These are phyloP conservation scores for Notodonta ziczac DNA, from an alignment of 2,888 invertebrate species.

Conservation along the genomic window DNA sequence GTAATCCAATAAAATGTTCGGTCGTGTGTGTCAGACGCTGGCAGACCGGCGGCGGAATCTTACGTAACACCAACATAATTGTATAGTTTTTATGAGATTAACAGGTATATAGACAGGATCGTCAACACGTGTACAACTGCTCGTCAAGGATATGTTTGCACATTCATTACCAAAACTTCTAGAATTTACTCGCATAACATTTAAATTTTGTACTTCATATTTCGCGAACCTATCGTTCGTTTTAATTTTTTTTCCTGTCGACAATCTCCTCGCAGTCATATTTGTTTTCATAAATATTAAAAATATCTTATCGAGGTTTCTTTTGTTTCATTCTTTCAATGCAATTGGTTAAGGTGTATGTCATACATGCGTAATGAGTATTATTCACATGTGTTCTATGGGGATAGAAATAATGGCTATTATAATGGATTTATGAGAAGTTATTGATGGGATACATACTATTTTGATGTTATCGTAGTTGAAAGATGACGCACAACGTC, in stretches of 20 bases:
- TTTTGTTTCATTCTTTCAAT: slow-evolving; percentile 50
- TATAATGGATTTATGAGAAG: slow-evolving; percentile 8
- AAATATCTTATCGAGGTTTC: slow-evolving; percentile 52
- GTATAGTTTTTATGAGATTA: slow-evolving; percentile 49
- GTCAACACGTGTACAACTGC: not conserved
- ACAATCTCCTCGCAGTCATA: slow-evolving; percentile 34
- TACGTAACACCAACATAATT: slow-evolving; percentile 47
- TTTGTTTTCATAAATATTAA: slow-evolving; percentile 45
- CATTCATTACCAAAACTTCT: slow-evolving; percentile 17
- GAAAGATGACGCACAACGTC: no score
- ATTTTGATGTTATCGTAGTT: not conserved
- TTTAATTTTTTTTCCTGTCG: slow-evolving; percentile 22
- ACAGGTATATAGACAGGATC: slow-evolving; percentile 20
- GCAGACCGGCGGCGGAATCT: slow-evolving; percentile 24
- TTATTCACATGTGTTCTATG: slow-evolving; percentile 25
- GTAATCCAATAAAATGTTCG: slow-evolving; percentile 58
- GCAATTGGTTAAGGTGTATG: slow-evolving; percentile 36
- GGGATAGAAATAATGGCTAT: slow-evolving; percentile 31
- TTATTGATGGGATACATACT: not conserved
- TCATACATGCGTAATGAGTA: slow-evolving; percentile 30
- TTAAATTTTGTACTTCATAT: slow-evolving; percentile 17
- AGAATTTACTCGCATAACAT: slow-evolving; percentile 9
- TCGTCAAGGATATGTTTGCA: slow-evolving; percentile 31
- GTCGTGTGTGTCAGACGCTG: slow-evolving; percentile 26
- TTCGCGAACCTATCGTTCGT: slow-evolving; percentile 15